Evolutionary conservation across 2,797 vertebrate genomes (phyloP).

Genomic region (Acanthurus tractus): DNA sequence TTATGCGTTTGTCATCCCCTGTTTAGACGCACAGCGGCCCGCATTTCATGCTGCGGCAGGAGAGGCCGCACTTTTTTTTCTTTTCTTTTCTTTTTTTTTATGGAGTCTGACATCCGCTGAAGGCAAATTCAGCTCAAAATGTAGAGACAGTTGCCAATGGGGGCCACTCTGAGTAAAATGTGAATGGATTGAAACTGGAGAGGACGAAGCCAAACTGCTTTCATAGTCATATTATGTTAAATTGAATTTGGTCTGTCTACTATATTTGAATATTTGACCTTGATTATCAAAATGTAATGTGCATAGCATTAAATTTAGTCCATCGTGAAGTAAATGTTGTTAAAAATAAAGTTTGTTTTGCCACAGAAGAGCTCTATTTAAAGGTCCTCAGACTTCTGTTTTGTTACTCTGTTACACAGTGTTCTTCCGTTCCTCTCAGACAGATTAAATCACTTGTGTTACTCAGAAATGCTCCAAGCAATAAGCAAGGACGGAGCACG

Average conservation of each 20-base stretch:
- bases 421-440: conserved; percentile 72
- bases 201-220: conserved; percentile 1
- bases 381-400: conserved; percentile 44
- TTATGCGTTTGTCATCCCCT: conserved; percentile 83
- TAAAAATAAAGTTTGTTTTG: conserved; percentile 1
- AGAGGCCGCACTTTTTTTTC: conserved; percentile 45
- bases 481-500: conserved; percentile 69
- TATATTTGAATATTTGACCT: background rate
- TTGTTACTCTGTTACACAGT: conserved; percentile 54
- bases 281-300: background rate
- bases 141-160: conserved; percentile 59
- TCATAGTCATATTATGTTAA: conserved; percentile 3
- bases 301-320: conserved; percentile 34
- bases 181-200: conserved; percentile 29
- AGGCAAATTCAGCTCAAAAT: conserved; percentile 58
- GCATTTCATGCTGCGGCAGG: conserved; percentile 80
- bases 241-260: conserved; percentile 16
- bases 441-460: conserved; percentile 81
- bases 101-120: conserved; percentile 71
- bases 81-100: conserved; percentile 76
- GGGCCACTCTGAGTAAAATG: conserved; percentile 46
- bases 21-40: conserved; percentile 71
- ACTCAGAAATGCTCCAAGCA: conserved; percentile 79
- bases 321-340: conserved; percentile 41
- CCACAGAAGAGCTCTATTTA: conserved; percentile 30